Percentiles rank a stretch among this genome's conserved stretches.
phyloP scores from a whole-genome alignment of 1,140 invertebrate species.

The Bombyx mandarina region DNA sequence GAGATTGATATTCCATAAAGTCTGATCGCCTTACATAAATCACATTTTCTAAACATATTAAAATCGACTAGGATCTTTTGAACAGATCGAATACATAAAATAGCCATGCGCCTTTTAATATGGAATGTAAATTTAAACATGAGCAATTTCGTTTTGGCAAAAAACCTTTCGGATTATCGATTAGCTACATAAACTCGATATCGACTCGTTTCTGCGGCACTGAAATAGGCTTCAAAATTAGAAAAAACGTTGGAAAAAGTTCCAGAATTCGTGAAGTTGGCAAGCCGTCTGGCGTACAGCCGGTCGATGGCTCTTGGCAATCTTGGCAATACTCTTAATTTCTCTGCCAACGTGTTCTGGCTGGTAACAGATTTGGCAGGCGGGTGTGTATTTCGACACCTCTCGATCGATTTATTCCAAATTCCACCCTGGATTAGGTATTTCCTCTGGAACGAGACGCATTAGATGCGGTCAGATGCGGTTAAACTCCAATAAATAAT shows the following conservation, averaged over 20 bases:
- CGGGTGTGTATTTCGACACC: slow-evolving; percentile 30
- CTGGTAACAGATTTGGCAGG: slow-evolving; percentile 35
- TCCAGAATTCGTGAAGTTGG: slow-evolving; percentile 15
- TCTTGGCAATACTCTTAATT: slow-evolving; percentile 21
- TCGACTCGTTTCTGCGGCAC: slow-evolving; percentile 12
- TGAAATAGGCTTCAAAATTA: slow-evolving; percentile 12
- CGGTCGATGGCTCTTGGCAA: slow-evolving; percentile 16
- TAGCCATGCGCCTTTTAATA: too few species aligned
- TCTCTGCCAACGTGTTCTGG: slow-evolving; percentile 31
- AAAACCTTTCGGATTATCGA: slow-evolving; percentile 13
- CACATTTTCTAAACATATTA: too few species aligned
- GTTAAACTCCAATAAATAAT: too few species aligned
- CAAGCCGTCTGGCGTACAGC: slow-evolving; percentile 25
- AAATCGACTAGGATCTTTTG: too few species aligned
- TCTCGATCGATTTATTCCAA: not conserved
- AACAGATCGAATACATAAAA: too few species aligned
- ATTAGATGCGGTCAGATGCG: too few species aligned
- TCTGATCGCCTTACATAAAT: too few species aligned
- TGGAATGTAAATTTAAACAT: too few species aligned
- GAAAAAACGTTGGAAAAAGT: slow-evolving; percentile 7
- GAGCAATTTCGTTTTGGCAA: slow-evolving; percentile 10
- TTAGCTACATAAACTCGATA: slow-evolving; percentile 9
- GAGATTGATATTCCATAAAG: too few species aligned
- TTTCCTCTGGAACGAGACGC: too few species aligned
- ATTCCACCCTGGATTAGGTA: too few species aligned